A percentile compares a stretch with the other conserved stretches of the same genome.
Evolutionary conservation across 2,888 invertebrate species (phyloP).

Genomic region (Protula sp.): DNA sequence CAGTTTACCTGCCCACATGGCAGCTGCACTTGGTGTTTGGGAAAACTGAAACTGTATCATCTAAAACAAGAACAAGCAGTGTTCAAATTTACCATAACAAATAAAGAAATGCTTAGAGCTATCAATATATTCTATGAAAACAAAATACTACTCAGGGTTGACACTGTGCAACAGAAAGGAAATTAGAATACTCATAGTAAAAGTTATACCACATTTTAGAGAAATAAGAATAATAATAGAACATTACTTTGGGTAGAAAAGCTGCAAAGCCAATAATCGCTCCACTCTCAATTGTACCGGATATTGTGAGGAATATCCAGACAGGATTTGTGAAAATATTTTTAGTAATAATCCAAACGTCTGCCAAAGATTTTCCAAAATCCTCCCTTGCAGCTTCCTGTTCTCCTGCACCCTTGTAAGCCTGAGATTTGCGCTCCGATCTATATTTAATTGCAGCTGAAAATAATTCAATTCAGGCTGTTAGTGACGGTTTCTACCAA

Average conservation of each 20-base stretch:
- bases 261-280: conserved; percentile 3
- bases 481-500: too few species aligned
- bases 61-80: too few species aligned
- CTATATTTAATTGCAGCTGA: conserved; percentile 1
- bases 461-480: too few species aligned
- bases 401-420: conserved; percentile 1
- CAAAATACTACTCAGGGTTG: too few species aligned
- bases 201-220: too few species aligned
- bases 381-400: background rate
- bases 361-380: conserved; percentile 1
- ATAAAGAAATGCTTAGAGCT: too few species aligned
- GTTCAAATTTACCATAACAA: too few species aligned
- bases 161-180: too few species aligned
- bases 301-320: background rate
- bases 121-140: too few species aligned
- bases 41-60: conserved; percentile 8
- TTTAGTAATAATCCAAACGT: background rate
- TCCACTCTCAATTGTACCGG: background rate
- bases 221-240: too few species aligned
- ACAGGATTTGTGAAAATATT: conserved; percentile 1
- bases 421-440: background rate
- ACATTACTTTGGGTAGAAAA: conserved; percentile 6
- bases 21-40: background rate
- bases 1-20: too few species aligned
- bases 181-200: too few species aligned